phyloP scores from a whole-genome alignment of 1,140 invertebrate species.

The Drosophila setifemur region DNA sequence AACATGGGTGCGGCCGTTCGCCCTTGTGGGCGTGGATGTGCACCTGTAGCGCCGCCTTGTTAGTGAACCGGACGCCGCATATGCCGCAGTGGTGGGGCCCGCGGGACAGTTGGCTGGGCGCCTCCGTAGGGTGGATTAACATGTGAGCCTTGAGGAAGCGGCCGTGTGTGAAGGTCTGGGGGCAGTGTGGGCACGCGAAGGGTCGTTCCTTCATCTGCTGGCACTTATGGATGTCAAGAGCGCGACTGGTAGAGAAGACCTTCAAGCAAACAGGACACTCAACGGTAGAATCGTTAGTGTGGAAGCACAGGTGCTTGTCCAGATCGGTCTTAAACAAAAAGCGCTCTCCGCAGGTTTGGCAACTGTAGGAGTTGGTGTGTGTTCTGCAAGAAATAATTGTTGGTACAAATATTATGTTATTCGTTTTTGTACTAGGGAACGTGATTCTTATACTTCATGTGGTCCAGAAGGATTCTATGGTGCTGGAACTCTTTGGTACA shows the following conservation, averaged over 20 bases:
- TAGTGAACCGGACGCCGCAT: neutral
- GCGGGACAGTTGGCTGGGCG: neutral
- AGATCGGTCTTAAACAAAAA: slow-evolving; percentile 18
- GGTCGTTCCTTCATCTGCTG: neutral
- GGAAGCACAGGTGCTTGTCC: slow-evolving; percentile 2
- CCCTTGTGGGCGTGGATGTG: neutral
- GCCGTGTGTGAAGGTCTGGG: neutral
- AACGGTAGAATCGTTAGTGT: neutral
- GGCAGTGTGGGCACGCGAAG: slow-evolving; percentile 17
- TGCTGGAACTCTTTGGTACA: slow-evolving; percentile 2
- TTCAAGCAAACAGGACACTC: slow-evolving; percentile 12
- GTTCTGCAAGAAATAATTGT: neutral
- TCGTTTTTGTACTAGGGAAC: neutral
- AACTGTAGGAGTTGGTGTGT: slow-evolving; percentile 3
- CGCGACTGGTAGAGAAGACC: slow-evolving; percentile 5
- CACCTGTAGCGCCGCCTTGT: slow-evolving; percentile 5
- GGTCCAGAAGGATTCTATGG: neutral
- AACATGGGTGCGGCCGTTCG: slow-evolving; percentile 8
- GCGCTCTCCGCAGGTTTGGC: neutral
- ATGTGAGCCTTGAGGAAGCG: slow-evolving; percentile 10
- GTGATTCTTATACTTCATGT: slow-evolving; percentile 22
- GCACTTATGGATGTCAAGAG: slow-evolving; percentile 10
- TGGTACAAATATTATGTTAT: neutral
- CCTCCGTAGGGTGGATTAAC: slow-evolving; percentile 6
- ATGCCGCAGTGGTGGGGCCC: slow-evolving; percentile 9